Percentiles rank a stretch among this genome's conserved stretches.
Conservation (phyloP, 1,140 invertebrate genomes). For the Temnothorax longispinosus region DNA sequence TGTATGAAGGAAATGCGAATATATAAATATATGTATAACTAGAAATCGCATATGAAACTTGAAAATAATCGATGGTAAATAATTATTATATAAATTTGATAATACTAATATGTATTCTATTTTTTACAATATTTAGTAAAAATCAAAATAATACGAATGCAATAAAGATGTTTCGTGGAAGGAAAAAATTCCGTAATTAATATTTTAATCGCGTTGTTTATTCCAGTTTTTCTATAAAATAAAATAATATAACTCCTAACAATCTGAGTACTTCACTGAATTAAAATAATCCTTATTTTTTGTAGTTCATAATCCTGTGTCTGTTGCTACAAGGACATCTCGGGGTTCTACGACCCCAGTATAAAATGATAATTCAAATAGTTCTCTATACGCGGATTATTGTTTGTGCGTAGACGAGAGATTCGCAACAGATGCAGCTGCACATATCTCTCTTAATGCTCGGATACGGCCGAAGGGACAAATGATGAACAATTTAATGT, state of each 20-base stretch:
- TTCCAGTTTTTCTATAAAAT: neutral
- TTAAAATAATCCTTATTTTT: neutral
- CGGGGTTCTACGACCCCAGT: neutral
- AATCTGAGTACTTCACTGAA: neutral
- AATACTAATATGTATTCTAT: neutral
- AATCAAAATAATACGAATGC: neutral
- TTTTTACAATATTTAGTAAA: neutral
- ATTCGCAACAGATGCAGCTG: slow-evolving; percentile 38
- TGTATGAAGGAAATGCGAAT: neutral
- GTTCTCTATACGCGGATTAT: neutral
- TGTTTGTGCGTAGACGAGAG: slow-evolving; percentile 7
- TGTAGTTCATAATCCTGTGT: neutral
- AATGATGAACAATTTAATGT: slow-evolving; percentile 73
- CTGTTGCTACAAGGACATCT: neutral
- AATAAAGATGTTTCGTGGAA: neutral
- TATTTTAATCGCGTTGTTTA: neutral
- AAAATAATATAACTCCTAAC: neutral
- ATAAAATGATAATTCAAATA: slow-evolving; percentile 47
- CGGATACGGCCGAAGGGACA: slow-evolving; percentile 56
- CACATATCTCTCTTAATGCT: slow-evolving; percentile 49
- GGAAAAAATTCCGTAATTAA: neutral
- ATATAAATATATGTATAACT: neutral
- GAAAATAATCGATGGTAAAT: neutral
- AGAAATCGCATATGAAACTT: neutral
- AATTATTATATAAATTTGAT: neutral